Conservation (phyloP, 2,888 invertebrate species). For the Microplitis deprimator region DNA sequence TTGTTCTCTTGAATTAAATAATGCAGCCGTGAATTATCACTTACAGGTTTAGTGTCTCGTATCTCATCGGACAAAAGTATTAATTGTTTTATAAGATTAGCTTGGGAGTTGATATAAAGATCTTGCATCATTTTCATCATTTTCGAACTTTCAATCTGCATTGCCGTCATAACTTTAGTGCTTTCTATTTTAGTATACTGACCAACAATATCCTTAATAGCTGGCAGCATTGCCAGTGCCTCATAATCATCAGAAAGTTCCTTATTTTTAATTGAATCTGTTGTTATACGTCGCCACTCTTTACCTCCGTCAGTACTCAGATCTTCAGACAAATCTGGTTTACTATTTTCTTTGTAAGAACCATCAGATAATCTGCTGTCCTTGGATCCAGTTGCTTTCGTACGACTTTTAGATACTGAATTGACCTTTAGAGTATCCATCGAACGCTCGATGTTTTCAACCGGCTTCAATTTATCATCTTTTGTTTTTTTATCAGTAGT, state of each 20-base stretch:
- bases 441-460: constrained; percentile 36
- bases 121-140: constrained; percentile 61
- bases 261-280: constrained; percentile 48
- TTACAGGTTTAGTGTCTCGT: constrained; percentile 55
- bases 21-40: constrained; percentile 49
- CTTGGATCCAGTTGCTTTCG: constrained; percentile 33
- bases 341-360: constrained; percentile 64
- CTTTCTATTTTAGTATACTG: constrained; percentile 63
- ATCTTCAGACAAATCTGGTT: constrained; percentile 56
- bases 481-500: constrained; percentile 14
- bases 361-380: constrained; percentile 52
- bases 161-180: constrained; percentile 58
- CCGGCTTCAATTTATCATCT: constrained; percentile 40
- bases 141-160: constrained; percentile 63
- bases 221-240: constrained; percentile 57
- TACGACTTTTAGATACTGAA: constrained; percentile 28
- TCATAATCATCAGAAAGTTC: constrained; percentile 57
- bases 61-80: constrained; percentile 62
- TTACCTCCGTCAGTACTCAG: constrained; percentile 44
- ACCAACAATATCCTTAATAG: constrained; percentile 64
- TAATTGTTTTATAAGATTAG: constrained; percentile 61
- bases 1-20: constrained; percentile 61
- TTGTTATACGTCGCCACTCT: constrained; percentile 44
- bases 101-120: constrained; percentile 62
- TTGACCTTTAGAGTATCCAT: constrained; percentile 26